Evolutionary conservation across 2,113 vertebrate species (phyloP).

Genomic region (Hemichromis elongatus): DNA sequence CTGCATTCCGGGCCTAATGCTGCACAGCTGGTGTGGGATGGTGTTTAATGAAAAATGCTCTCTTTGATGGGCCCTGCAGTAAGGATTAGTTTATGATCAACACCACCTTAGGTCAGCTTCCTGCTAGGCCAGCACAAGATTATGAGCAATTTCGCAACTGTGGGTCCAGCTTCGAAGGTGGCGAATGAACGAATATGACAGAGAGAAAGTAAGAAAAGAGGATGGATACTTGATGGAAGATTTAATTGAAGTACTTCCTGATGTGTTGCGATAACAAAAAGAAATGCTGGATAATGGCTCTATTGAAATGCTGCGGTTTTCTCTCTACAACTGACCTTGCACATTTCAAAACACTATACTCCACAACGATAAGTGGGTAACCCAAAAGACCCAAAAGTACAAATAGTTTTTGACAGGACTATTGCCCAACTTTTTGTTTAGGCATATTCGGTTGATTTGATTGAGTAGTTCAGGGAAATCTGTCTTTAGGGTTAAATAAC

Average conservation of each 20-base stretch:
- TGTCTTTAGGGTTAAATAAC: background rate
- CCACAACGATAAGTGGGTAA: background rate
- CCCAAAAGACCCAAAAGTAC: background rate
- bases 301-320: background rate
- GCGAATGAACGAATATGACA: background rate
- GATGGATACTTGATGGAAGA: background rate
- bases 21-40: conserved; percentile 67
- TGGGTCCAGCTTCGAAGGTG: conserved; percentile 52
- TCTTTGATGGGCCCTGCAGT: conserved; percentile 71
- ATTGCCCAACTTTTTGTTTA: background rate
- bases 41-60: conserved; percentile 68
- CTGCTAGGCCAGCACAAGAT: conserved; percentile 60
- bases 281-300: background rate
- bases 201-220: background rate
- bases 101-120: conserved; percentile 68
- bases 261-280: conserved; percentile 12
- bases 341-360: background rate
- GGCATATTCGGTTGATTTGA: background rate
- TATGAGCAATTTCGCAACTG: conserved; percentile 50
- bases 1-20: conserved; percentile 68
- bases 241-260: conserved; percentile 28
- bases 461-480: background rate
- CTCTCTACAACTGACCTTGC: background rate
- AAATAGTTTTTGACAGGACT: background rate
- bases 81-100: conserved; percentile 74